A percentile compares a stretch with the other conserved stretches of the same genome.
Evolutionary conservation across 2,113 vertebrate species (phyloP).

Genomic region (Tichodroma muraria): DNA sequence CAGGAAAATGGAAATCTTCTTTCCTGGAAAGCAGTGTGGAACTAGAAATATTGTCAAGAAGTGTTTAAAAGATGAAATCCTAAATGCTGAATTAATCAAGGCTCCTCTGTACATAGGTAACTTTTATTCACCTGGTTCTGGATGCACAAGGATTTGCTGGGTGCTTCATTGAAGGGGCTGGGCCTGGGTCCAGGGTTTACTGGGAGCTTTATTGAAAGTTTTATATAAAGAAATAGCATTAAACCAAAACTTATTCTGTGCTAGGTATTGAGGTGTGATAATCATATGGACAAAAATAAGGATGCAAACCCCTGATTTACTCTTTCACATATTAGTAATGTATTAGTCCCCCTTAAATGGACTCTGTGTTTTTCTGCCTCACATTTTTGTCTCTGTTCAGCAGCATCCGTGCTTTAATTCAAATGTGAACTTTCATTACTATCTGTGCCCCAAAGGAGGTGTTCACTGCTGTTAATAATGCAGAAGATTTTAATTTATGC

Average conservation of each 20-base stretch:
- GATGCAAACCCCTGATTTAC: background rate
- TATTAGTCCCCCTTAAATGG: background rate
- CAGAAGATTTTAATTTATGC: conserved; percentile 45
- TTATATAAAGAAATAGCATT: background rate
- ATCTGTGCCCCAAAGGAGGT: background rate
- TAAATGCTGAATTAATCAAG: background rate
- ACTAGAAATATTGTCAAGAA: background rate
- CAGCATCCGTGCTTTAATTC: background rate
- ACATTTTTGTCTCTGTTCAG: background rate
- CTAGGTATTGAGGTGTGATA: background rate
- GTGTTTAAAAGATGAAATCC: background rate
- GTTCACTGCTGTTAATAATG: conserved; percentile 43
- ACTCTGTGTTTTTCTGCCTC: background rate
- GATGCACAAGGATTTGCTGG: background rate
- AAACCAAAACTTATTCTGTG: background rate
- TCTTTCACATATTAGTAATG: background rate
- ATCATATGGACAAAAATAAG: background rate
- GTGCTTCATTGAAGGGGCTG: background rate
- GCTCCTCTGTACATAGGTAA: background rate
- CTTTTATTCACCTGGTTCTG: background rate
- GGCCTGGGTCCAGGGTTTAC: background rate
- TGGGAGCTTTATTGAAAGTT: background rate
- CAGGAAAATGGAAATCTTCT: background rate
- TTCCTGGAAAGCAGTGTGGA: background rate
- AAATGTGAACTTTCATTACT: conserved; percentile 35